phyloP scores from a whole-genome alignment of 2,888 invertebrate genomes.

The Agonopterix heracliana region DNA sequence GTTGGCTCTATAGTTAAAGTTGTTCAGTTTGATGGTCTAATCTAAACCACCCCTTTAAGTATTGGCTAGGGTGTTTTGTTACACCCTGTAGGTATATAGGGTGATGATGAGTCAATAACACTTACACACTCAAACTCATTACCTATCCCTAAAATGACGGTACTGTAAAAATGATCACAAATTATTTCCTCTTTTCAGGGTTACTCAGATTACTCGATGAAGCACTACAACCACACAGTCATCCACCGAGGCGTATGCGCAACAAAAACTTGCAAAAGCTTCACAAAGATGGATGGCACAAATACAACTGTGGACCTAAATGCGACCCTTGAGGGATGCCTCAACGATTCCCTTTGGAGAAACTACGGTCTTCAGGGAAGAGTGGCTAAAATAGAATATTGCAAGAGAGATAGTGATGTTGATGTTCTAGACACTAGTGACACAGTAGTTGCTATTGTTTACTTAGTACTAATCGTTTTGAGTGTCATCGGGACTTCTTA shows the following conservation, averaged over 20 bases:
- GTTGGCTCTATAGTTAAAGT: no score
- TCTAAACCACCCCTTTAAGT: no score
- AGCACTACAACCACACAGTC: slow-evolving; percentile 60
- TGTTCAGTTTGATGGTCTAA: no score
- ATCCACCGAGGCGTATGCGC: slow-evolving; percentile 60
- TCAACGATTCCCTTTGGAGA: slow-evolving; percentile 45
- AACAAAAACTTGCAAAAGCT: slow-evolving; percentile 40
- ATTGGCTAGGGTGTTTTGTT: no score
- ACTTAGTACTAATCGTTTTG: slow-evolving; percentile 39
- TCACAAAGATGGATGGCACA: slow-evolving; percentile 17
- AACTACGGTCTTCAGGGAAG: slow-evolving; percentile 43
- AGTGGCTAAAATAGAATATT: slow-evolving; percentile 40
- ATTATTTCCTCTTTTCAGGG: slow-evolving; percentile 33
- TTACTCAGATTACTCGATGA: slow-evolving; percentile 47
- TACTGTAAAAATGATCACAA: not conserved
- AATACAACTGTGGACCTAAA: slow-evolving; percentile 28
- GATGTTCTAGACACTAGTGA: slow-evolving; percentile 37
- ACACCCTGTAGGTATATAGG: no score
- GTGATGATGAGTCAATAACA: no score
- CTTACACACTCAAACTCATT: not conserved
- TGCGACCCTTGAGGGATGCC: slow-evolving; percentile 47
- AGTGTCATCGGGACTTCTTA: slow-evolving; percentile 53
- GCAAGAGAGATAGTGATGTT: slow-evolving; percentile 35
- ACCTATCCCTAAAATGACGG: not conserved
- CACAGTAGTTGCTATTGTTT: slow-evolving; percentile 39